Evolutionary conservation across 2,888 invertebrate species (phyloP), one percentile per base, ranked within the genome.

Genomic region (Arctia plantaginis): DNA sequence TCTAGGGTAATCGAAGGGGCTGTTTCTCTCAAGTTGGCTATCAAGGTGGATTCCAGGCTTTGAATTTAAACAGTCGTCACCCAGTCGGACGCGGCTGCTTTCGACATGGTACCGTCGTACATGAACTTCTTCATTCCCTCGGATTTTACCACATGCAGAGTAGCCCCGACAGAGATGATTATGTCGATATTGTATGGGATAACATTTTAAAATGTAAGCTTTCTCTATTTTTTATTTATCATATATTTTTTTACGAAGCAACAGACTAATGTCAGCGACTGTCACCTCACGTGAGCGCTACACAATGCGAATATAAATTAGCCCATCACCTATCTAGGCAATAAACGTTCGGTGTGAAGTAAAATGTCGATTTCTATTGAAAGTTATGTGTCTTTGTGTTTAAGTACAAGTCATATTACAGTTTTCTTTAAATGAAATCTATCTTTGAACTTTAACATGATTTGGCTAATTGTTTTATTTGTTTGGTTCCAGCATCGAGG

Each of bases 61-160:
- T 97, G 67, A 97, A 97, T 85, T 87, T 97, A n/a, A 96, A 93
- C 0, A 94, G 92, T 0, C 92, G 95, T 0, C 97, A 97, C 79
- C 93, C 97, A 0, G 94, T 90, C 1, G 96, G 96, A 0, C 95
- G 96, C 0, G 96, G 97, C 27, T 97, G 97, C 85, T 96, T 97
- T 80, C 93, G 96, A 0, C 96, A 96, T 81, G 97, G 98, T 23
- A 97, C 97, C n/a, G 96, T 97, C 8, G 96, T 97, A 7, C 98
- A 98, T 88, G 98, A 98, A 89, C 91, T 98, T 68, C 95, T 98
- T 84, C 98, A 98, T 87, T 97, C 97, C 0, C 93, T 98, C 0
- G 98, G 98, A 3, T 98, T 98, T 91, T 98, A 97, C 91, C 98
- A 98, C 89, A 98, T 98, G 93, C 98, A 98, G 90, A 98, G 97